Base-by-base conservation (phyloP, 2,888 invertebrate species). In the Cosmorhoe ocellata region DNA sequence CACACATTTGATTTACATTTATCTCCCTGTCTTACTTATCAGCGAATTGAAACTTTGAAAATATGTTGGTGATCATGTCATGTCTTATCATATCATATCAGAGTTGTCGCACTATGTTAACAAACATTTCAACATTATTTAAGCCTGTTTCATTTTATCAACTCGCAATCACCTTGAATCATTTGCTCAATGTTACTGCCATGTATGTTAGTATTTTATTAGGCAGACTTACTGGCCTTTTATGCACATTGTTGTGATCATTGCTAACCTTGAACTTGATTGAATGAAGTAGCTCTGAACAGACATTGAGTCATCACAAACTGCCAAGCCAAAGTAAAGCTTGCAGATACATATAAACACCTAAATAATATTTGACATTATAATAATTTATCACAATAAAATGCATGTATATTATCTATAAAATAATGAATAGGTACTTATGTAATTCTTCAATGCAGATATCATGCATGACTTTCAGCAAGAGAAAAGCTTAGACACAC, bases 161-260 rank as follows among this genome's bases (percentile, higher is more conserved):
- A 43, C 39, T 41, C 32, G 27, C 39, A 33, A 24, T 63, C 64
- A 56, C 69, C 69, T 69, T 74, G 70, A 54, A 58, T 63, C 64
- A 65, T 63, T 65, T 61, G 62, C 66, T 67, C 74, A 77, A 71
- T 75, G 74, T 63, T 66, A 69, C 59, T 63, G 61, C 74, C 69
- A 71, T 70, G 64, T 40, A 30, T 3, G 14, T 34, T 38, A 12
- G 33, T 34, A 12, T 32, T 5, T 14, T 13, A 3, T 9, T 32
- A 34, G n/a, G 2, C 51, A 53, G 52, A 46, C 46, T 53, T 51
- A 40, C 55, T 59, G 58, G 54, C 67, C 67, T 58, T 68, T 59
- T 56, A 62, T 12, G 53, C 57, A 62, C 52, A 54, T 56, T 59
- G 54, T 60, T 58, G 53, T 58, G 54, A 52, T 58, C 51, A 50